phyloP scores from a whole-genome alignment of 2,113 vertebrate genomes.

The Microtus oregoni region DNA sequence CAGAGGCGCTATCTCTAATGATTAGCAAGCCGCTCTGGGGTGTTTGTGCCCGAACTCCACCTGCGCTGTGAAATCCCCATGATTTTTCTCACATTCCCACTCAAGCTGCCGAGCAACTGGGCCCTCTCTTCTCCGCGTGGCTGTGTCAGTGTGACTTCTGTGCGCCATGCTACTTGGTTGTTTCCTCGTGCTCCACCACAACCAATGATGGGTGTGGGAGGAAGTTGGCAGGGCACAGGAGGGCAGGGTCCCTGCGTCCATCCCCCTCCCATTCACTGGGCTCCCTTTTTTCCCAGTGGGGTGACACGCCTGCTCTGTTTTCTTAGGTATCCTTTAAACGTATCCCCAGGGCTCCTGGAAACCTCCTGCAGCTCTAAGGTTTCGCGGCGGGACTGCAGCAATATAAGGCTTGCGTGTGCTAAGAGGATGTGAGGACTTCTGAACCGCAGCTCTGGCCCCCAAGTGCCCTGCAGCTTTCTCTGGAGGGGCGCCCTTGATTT shows the following conservation, averaged over 20 bases:
- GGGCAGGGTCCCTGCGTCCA: not conserved
- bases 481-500: not conserved
- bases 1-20: conserved; percentile 56
- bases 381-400: not conserved
- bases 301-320: too few relatives aligned
- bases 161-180: conserved; percentile 17
- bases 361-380: not conserved
- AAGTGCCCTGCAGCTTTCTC: not conserved
- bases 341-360: not conserved
- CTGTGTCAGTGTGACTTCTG: conserved; percentile 39
- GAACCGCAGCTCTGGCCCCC: conserved; percentile 62
- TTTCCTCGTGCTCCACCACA: not conserved
- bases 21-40: not conserved
- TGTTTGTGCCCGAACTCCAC: conserved; percentile 29
- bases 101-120: conserved; percentile 48
- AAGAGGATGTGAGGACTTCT: conserved; percentile 81
- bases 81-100: conserved; percentile 47
- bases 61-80: conserved; percentile 62
- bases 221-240: not conserved
- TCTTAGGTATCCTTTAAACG: not conserved
- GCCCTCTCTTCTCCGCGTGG: not conserved
- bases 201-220: not conserved
- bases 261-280: not conserved
- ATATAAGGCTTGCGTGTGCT: conserved; percentile 51
- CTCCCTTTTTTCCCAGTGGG: too few relatives aligned